Conservation (phyloP, 2,888 invertebrate species). For the Ectemnius continuus region DNA sequence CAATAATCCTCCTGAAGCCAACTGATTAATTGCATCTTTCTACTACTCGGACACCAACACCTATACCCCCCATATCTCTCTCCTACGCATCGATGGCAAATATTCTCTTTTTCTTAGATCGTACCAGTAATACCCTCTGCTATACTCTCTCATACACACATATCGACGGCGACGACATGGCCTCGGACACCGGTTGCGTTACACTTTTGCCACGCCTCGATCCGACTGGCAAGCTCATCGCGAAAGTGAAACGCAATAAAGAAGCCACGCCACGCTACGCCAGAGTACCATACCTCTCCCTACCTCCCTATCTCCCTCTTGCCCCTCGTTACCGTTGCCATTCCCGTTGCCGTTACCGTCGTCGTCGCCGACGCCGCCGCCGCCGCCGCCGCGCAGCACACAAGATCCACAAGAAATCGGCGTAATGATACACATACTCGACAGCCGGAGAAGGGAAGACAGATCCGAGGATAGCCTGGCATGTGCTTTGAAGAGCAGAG, state of each 20-base stretch:
- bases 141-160: too few species aligned
- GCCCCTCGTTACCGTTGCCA: neutral
- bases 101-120: too few species aligned
- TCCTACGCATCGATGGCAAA: too few species aligned
- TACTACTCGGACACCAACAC: too few species aligned
- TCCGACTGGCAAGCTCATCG: conserved; percentile 76
- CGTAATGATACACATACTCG: conserved; percentile 7
- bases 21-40: too few species aligned
- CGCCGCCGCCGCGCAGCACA: too few species aligned
- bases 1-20: too few species aligned
- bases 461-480: conserved; percentile 4
- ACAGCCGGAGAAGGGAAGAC: conserved; percentile 21
- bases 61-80: too few species aligned
- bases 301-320: neutral
- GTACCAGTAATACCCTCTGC: too few species aligned
- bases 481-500: too few species aligned
- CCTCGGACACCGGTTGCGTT: conserved; percentile 75
- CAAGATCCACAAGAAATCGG: conserved; percentile 22
- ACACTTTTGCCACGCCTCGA: conserved; percentile 75
- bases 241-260: conserved; percentile 78
- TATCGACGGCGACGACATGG: conserved; percentile 42
- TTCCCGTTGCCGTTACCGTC: too few species aligned
- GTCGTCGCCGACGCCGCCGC: too few species aligned
- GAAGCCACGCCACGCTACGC: conserved; percentile 65
- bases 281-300: conserved; percentile 16